phyloP scores from a whole-genome alignment of 1,140 invertebrate species.

The Leptonema lineaticorne region DNA sequence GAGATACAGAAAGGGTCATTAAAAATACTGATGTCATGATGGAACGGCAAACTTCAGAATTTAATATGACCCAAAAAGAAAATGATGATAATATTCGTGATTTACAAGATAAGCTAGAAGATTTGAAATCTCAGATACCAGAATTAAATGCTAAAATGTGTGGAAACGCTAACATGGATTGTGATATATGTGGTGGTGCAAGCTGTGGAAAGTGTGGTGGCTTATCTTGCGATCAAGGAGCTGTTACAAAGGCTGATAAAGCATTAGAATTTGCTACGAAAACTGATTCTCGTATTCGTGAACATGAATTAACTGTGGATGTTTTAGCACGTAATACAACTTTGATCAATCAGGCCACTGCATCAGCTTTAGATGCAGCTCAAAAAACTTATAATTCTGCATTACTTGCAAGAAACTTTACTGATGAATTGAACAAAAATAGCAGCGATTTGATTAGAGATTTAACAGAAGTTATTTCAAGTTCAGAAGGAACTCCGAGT shows the following conservation, averaged over 20 bases:
- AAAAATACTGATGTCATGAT: slow-evolving; percentile 80
- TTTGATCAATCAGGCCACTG: slow-evolving; percentile 59
- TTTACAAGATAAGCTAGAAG: slow-evolving; percentile 65
- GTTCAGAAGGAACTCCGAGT: slow-evolving; percentile 74
- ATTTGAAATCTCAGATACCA: slow-evolving; percentile 73
- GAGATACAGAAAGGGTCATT: slow-evolving; percentile 78
- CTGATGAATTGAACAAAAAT: slow-evolving; percentile 56
- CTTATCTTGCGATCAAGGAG: slow-evolving; percentile 85
- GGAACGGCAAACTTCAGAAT: slow-evolving; percentile 66
- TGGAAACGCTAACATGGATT: slow-evolving; percentile 80
- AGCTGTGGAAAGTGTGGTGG: slow-evolving; percentile 90
- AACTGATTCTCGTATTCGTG: slow-evolving; percentile 75
- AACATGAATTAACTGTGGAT: slow-evolving; percentile 76
- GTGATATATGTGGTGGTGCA: slow-evolving; percentile 93
- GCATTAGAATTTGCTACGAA: slow-evolving; percentile 83
- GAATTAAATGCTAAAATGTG: slow-evolving; percentile 89
- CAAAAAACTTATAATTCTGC: slow-evolving; percentile 55
- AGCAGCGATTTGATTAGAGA: slow-evolving; percentile 62
- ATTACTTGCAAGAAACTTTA: slow-evolving; percentile 53
- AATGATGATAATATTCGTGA: slow-evolving; percentile 68
- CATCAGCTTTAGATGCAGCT: slow-evolving; percentile 55
- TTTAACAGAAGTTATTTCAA: slow-evolving; percentile 74
- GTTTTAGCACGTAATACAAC: slow-evolving; percentile 58
- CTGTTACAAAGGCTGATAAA: slow-evolving; percentile 81
- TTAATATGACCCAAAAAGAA: slow-evolving; percentile 68